phyloP scores from a whole-genome alignment of 1,140 invertebrate genomes.

The Brachionus rubens region DNA sequence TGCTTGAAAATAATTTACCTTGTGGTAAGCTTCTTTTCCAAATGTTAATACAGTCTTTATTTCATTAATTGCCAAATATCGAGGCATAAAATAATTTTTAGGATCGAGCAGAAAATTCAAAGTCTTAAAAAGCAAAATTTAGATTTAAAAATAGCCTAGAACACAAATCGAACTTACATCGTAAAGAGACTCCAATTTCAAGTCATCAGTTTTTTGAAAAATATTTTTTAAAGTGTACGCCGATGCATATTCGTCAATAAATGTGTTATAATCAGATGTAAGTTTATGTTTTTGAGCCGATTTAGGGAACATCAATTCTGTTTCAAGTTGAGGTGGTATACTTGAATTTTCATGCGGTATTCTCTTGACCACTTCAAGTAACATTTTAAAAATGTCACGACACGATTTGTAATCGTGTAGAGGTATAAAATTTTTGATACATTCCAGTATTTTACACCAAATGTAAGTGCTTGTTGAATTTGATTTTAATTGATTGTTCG shows the following conservation, averaged over 20 bases:
- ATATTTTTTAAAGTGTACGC: neutral
- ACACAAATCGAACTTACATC: neutral
- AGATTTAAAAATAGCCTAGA: neutral
- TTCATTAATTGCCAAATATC: constrained; percentile 45
- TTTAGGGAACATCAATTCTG: neutral
- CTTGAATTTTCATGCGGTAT: constrained; percentile 15
- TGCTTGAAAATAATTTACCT: neutral
- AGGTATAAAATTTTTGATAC: neutral
- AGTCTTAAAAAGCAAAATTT: neutral
- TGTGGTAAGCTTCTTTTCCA: constrained; percentile 34
- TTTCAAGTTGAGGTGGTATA: constrained; percentile 15
- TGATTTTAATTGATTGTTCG: neutral
- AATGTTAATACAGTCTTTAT: constrained; percentile 30
- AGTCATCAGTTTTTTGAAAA: neutral
- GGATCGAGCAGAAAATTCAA: constrained; percentile 23
- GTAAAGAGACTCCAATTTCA: constrained; percentile 27
- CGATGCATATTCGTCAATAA: neutral
- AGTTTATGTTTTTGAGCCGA: constrained; percentile 19
- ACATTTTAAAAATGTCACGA: constrained; percentile 10
- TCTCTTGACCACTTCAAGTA: constrained; percentile 32
- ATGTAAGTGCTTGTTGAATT: neutral
- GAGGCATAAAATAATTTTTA: constrained; percentile 30
- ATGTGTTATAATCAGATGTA: neutral
- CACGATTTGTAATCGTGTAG: constrained; percentile 34
- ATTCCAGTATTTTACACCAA: constrained; percentile 44